Evolutionary conservation across 2,113 vertebrate species (phyloP).

Genomic region (Seriola aureovittata): DNA sequence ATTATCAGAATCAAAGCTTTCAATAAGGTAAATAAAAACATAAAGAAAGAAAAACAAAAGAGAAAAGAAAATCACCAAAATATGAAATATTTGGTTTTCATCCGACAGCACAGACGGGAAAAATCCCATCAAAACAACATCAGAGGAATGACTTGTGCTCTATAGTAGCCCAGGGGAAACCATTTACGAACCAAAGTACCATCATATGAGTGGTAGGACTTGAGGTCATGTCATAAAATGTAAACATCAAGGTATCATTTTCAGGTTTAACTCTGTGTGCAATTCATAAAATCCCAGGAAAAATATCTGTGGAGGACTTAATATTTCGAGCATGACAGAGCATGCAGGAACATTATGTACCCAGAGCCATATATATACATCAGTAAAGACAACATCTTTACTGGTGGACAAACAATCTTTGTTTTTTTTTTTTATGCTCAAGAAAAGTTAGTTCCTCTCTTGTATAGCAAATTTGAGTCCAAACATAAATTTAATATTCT

Average conservation of each 20-base stretch:
- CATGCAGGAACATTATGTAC: conserved; percentile 72
- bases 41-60: background rate
- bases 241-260: conserved; percentile 13
- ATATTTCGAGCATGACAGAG: conserved; percentile 64
- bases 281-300: conserved; percentile 39
- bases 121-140: conserved; percentile 36
- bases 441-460: background rate
- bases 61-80: background rate
- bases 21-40: background rate
- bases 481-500: background rate
- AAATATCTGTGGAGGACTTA: conserved; percentile 34
- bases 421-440: background rate
- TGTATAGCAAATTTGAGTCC: background rate
- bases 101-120: conserved; percentile 44
- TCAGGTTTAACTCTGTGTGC: conserved; percentile 19
- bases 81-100: conserved; percentile 52
- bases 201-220: conserved; percentile 11
- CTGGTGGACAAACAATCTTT: background rate
- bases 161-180: conserved; percentile 29
- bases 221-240: background rate
- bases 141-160: conserved; percentile 6
- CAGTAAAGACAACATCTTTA: conserved; percentile 66
- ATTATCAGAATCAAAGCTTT: background rate
- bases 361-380: conserved; percentile 69
- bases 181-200: conserved; percentile 34